Evolutionary conservation across 2,797 vertebrate species (phyloP).

Genomic region (Poliocrania exsul): DNA sequence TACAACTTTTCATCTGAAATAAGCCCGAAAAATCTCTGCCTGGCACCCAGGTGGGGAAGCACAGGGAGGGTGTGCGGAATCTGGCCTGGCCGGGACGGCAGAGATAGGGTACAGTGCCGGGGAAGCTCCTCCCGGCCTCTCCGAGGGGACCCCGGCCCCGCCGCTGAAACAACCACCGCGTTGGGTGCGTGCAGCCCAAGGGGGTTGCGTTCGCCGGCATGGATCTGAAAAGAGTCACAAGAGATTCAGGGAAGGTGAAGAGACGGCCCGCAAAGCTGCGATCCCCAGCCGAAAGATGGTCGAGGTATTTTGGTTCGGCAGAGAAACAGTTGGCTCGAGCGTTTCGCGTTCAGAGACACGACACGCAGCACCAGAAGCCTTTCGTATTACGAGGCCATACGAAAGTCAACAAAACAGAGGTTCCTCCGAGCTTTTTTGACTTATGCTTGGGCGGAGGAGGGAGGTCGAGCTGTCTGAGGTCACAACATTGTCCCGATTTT

Average conservation of each 20-base stretch:
- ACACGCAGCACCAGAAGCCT: not conserved
- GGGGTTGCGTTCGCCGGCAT: too few relatives aligned
- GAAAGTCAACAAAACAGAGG: not conserved
- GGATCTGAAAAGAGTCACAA: not conserved
- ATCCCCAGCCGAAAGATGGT: accelerated
- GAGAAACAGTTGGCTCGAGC: not conserved
- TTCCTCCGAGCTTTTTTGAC: not conserved
- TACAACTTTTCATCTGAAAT: not conserved
- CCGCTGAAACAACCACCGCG: too few relatives aligned
- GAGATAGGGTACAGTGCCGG: accelerated
- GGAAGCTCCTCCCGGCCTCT: not conserved
- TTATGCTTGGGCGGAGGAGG: not conserved
- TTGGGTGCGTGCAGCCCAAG: not conserved
- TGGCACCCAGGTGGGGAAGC: not conserved
- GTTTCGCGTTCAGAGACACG: not conserved
- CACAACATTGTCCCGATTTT: not conserved
- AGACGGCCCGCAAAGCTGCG: not conserved
- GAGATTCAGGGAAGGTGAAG: not conserved
- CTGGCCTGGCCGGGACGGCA: not conserved
- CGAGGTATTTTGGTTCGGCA: not conserved
- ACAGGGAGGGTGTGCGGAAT: accelerated
- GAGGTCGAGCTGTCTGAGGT: not conserved
- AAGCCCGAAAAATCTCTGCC: not conserved
- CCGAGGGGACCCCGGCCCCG: not conserved
- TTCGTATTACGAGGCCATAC: not conserved